Percentiles rank a stretch among this genome's conserved stretches.
Conservation (phyloP, 2,888 invertebrate species). For the Periphyllus acericola region DNA sequence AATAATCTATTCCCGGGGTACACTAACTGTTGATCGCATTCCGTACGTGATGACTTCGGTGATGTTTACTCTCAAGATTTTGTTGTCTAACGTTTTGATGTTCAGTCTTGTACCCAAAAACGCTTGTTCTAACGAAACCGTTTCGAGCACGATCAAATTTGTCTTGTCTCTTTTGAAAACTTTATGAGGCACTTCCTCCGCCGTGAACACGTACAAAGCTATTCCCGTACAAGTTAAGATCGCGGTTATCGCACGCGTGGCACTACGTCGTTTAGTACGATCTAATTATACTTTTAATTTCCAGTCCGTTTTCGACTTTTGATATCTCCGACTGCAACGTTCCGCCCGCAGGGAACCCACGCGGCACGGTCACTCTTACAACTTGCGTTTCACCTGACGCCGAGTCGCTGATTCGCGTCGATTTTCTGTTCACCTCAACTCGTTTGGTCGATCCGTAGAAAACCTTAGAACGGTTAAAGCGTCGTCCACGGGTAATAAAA, state of each 20-base stretch:
- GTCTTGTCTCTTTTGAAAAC: slow-evolving; percentile 75
- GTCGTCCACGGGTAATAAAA: too few species aligned
- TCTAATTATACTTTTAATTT: slow-evolving; percentile 39
- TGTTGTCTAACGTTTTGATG: slow-evolving; percentile 77
- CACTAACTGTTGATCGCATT: slow-evolving; percentile 45
- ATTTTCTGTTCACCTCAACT: slow-evolving; percentile 12
- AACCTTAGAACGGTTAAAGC: slow-evolving; percentile 27
- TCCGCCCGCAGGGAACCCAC: slow-evolving; percentile 28
- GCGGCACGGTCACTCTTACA: slow-evolving; percentile 30
- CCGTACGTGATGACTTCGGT: slow-evolving; percentile 76
- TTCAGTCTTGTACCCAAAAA: slow-evolving; percentile 76
- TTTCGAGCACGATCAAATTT: slow-evolving; percentile 74
- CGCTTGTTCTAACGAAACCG: slow-evolving; percentile 77
- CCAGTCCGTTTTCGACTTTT: not conserved
- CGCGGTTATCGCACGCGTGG: not conserved
- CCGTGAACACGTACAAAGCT: slow-evolving; percentile 72
- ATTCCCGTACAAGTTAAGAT: not conserved
- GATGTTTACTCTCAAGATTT: slow-evolving; percentile 76
- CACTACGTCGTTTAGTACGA: not conserved
- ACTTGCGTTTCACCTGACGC: not conserved
- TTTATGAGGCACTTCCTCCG: slow-evolving; percentile 78
- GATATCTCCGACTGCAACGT: not conserved
- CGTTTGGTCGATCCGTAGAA: slow-evolving; percentile 11
- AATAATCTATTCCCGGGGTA: not conserved
- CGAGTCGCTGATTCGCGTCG: not conserved